Evolutionary conservation across 2,888 invertebrate species (phyloP), one percentile per base, ranked within the genome.

Genomic region (Melitaea athalia): DNA sequence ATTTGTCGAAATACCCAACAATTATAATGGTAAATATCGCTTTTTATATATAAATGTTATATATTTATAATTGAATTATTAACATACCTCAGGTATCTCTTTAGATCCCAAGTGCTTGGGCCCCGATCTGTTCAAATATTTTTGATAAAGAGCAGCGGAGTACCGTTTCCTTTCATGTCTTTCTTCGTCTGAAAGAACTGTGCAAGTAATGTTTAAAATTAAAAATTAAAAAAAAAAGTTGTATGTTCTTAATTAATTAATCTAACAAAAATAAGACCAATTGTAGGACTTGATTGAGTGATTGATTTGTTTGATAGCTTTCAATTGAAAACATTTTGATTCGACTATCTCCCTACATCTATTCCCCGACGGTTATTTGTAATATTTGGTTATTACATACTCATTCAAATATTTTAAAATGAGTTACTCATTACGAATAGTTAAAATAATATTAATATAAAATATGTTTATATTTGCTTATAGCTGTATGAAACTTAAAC

Each of bases 61-160:
- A n/a, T n/a, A n/a, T n/a, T n/a, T n/a, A n/a, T n/a, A n/a, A n/a
- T n/a, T n/a, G n/a, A n/a, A n/a, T n/a, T n/a, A n/a, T n/a, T 49
- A n/a, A 14, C n/a, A 75, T 89, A 96, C 97, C 93, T 96, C 94
- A 4, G 98, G 98, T 67, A 97, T 94, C 83, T 96, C 95, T 83
- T 98, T 98, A 7, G 95, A 91, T 7, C 98, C 98, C 31, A 96
- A 95, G 90, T 97, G 94, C 77, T 95, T 94, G 0, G 98, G 98
- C 14, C 96, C 96, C 67, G 95, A 94, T 77, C 97, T 94, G 75
- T 96, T 94, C 72, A 97, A 93, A 83, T 95, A 98, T 75, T 95
- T 95, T 73, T 96, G 94, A 84, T 97, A 98, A 33, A 95, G 86
- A 50, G 93, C 93, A 0, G 94, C 94, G 0, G 94, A 93, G 74